Percentiles rank a stretch among this genome's conserved stretches.
These are phyloP conservation scores for Grammatotria lemairii DNA, from an alignment of 2,113 vertebrate genomes.

Conservation along the genomic window DNA sequence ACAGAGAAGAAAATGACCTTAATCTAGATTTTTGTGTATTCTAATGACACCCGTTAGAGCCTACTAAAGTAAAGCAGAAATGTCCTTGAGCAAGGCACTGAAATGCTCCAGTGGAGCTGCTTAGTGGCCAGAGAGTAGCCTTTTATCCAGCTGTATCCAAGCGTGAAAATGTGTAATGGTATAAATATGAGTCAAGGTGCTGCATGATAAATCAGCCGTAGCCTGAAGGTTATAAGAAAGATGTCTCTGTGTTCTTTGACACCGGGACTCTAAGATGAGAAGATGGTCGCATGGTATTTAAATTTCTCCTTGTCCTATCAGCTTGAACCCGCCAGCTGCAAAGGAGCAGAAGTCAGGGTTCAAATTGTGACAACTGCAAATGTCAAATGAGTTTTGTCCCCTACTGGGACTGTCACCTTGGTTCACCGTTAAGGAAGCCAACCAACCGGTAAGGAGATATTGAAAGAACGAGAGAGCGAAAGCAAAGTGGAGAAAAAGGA, in stretches of 20 bases:
- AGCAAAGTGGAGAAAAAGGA: background rate
- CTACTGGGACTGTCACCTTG: conserved; percentile 49
- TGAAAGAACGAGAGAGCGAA: background rate
- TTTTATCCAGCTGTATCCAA: conserved; percentile 10
- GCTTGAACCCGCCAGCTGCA: conserved; percentile 16
- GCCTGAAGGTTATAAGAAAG: conserved; percentile 22
- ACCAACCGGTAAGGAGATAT: background rate
- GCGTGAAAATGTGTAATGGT: conserved; percentile 7
- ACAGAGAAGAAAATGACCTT: background rate
- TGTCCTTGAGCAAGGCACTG: conserved; percentile 30
- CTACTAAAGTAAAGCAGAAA: background rate
- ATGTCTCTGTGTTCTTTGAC: background rate
- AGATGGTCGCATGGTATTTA: conserved; percentile 14
- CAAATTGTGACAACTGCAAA: conserved; percentile 52
- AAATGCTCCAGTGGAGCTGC: background rate
- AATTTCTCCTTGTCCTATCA: conserved; percentile 28
- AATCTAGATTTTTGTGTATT: background rate
- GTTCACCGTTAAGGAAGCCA: conserved; percentile 8
- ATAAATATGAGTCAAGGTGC: conserved; percentile 30
- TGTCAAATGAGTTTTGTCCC: conserved; percentile 44
- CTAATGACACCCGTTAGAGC: background rate
- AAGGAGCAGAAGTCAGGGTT: conserved; percentile 41
- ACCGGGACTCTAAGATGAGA: background rate
- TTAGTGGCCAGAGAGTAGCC: background rate
- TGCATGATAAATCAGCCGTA: background rate